These are phyloP conservation scores for Branchellion lobata DNA, from an alignment of 2,888 invertebrate species.

Conservation along the genomic window DNA sequence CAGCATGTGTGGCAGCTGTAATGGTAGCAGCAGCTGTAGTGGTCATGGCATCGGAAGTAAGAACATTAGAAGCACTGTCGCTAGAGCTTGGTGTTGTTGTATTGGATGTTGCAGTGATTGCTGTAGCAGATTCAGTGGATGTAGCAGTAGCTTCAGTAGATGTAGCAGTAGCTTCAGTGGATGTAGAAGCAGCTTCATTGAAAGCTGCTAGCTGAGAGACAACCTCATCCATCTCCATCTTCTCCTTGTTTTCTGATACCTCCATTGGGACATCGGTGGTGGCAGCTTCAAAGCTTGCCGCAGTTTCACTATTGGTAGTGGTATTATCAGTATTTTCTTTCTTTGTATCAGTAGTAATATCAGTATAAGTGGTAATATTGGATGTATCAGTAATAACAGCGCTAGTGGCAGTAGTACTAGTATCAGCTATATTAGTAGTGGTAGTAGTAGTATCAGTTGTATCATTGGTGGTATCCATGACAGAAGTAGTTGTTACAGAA, in stretches of 20 bases:
- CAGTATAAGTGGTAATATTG: not conserved
- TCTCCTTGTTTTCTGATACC: not conserved
- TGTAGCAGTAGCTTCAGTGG: not conserved
- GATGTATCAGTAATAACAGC: not conserved
- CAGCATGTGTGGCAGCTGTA: too few species aligned
- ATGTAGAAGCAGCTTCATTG: not conserved
- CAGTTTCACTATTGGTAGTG: not conserved
- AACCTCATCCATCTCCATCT: not conserved
- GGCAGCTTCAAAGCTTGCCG: not conserved
- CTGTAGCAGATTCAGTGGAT: too few species aligned
- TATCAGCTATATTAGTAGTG: not conserved
- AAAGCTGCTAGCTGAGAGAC: too few species aligned
- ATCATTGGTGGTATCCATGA: not conserved
- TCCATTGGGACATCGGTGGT: not conserved
- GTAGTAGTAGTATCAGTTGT: not conserved
- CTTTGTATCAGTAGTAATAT: not conserved
- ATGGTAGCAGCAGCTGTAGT: too few species aligned
- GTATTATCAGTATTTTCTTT: not conserved
- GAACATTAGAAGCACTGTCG: too few species aligned
- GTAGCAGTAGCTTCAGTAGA: not conserved
- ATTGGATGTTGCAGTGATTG: too few species aligned
- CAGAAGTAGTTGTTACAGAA: not conserved
- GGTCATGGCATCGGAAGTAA: too few species aligned
- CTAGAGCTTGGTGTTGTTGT: too few species aligned
- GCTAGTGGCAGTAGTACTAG: not conserved